These are phyloP conservation scores for Arenaria interpres DNA, from an alignment of 2,113 vertebrate species.

Conservation along the genomic window DNA sequence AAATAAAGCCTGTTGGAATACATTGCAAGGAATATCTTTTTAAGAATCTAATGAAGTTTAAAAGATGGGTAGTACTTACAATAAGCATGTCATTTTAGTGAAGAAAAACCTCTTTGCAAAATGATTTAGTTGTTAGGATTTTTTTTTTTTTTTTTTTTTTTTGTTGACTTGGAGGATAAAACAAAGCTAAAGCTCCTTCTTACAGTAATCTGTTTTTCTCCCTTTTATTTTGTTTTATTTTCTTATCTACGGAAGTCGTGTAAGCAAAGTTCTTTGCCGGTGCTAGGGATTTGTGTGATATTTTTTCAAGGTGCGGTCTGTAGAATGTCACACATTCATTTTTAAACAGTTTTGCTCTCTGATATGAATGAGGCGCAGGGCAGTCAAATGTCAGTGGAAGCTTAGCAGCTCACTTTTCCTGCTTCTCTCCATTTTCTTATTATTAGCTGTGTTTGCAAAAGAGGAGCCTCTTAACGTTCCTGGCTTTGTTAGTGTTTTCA, in stretches of 20 bases:
- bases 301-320: slow-evolving; percentile 70
- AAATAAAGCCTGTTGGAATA: not conserved
- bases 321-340: slow-evolving; percentile 79
- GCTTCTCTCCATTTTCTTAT: not conserved
- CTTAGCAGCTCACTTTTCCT: slow-evolving; percentile 54
- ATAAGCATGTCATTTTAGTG: slow-evolving; percentile 1
- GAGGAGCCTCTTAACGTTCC: not conserved
- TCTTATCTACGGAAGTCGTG: slow-evolving; percentile 16
- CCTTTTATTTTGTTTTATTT: slow-evolving; percentile 63
- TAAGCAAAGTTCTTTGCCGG: slow-evolving; percentile 46
- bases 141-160: not conserved
- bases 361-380: slow-evolving; percentile 70
- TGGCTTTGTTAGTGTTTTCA: not conserved
- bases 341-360: slow-evolving; percentile 73
- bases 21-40: slow-evolving; percentile 1
- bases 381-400: slow-evolving; percentile 68
- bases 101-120: slow-evolving; percentile 35
- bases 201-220: slow-evolving; percentile 52
- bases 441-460: slow-evolving; percentile 28
- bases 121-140: slow-evolving; percentile 7
- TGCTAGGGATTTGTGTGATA: slow-evolving; percentile 51
- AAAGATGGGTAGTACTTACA: not conserved
- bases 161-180: not conserved
- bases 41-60: not conserved
- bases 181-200: slow-evolving; percentile 12